A percentile compares a stretch with the other conserved stretches of the same genome.
phyloP scores from a whole-genome alignment of 2,797 vertebrate species.

The Galagoides demidoff region DNA sequence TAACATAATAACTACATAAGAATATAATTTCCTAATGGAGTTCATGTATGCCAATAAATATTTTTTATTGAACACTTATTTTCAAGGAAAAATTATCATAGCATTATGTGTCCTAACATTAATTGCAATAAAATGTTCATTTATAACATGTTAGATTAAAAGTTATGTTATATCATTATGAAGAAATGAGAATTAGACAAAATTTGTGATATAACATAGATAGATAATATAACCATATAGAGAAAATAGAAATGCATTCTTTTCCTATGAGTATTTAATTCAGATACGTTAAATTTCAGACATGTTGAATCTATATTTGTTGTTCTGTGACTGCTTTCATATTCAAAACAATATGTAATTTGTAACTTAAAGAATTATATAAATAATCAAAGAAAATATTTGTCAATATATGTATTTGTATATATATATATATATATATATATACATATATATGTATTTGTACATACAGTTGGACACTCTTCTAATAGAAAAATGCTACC shows the following conservation, averaged over 20 bases:
- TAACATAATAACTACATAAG: neutral
- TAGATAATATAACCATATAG: neutral
- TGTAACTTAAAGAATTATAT: neutral
- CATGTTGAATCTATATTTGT: neutral
- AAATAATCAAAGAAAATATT: neutral
- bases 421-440: neutral
- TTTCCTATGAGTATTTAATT: neutral
- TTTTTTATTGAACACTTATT: neutral
- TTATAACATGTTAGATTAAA: neutral
- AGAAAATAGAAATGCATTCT: neutral
- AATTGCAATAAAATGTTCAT: neutral
- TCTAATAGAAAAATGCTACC: neutral
- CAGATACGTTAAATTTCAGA: neutral
- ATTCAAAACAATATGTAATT: neutral
- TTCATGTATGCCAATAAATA: neutral
- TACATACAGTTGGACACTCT: neutral
- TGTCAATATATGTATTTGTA: neutral
- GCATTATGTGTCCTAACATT: neutral
- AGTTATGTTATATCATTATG: neutral
- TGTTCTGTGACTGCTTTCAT: neutral
- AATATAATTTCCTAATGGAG: neutral
- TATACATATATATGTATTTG: neutral
- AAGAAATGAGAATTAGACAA: neutral
- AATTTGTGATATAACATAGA: neutral
- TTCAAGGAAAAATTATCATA: neutral